Conservation (phyloP, 2,888 invertebrate species). For the Chelonus formosanus region DNA sequence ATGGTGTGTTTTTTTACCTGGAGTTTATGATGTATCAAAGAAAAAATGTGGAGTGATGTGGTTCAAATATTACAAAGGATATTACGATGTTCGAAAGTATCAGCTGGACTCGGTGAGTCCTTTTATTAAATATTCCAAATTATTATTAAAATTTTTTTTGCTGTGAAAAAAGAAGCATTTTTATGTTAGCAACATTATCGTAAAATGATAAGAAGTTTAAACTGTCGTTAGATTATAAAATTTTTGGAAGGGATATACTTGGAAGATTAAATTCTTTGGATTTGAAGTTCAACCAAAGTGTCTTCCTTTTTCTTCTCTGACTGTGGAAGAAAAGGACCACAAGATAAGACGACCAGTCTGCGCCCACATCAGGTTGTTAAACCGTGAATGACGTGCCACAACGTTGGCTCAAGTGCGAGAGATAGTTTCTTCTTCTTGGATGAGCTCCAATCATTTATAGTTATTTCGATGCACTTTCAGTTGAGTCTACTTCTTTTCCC, state of each 20-base stretch:
- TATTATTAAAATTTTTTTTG: too few species aligned
- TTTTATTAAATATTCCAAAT: neutral
- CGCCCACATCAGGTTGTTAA: conserved; percentile 32
- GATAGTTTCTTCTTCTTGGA: conserved; percentile 44
- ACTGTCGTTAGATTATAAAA: neutral
- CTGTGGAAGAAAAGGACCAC: conserved; percentile 36
- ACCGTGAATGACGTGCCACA: conserved; percentile 41
- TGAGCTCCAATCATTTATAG: conserved; percentile 47
- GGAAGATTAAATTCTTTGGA: conserved; percentile 2
- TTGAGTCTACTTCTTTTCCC: conserved; percentile 28
- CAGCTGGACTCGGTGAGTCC: conserved; percentile 56
- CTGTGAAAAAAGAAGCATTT: too few species aligned
- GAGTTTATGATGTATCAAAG: conserved; percentile 38
- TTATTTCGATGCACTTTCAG: conserved; percentile 50
- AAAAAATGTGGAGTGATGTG: conserved; percentile 52
- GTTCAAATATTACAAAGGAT: conserved; percentile 61
- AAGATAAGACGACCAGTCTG: conserved; percentile 22
- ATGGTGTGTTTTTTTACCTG: conserved; percentile 39
- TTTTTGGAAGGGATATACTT: neutral
- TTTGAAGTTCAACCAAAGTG: neutral
- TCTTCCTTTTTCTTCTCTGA: conserved; percentile 4
- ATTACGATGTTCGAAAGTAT: conserved; percentile 59
- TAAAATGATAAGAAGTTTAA: neutral
- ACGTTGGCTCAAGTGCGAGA: conserved; percentile 37
- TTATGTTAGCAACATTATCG: neutral